Evolutionary conservation across 2,797 vertebrate genomes (phyloP), one percentile per base, ranked within the genome.

Genomic region (Microctenopoma steveboyesi): DNA sequence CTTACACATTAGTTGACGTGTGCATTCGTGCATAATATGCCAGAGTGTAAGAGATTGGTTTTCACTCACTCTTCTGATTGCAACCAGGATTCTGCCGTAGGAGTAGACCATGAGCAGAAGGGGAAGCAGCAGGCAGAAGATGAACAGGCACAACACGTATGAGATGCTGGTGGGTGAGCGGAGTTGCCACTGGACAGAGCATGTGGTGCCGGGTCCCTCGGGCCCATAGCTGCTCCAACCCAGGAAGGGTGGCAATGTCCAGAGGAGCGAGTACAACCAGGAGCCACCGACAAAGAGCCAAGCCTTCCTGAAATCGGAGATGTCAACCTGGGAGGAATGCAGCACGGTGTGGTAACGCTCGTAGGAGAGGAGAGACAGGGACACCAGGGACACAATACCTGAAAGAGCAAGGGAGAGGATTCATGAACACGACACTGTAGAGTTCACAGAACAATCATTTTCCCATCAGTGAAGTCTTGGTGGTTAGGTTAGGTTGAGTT

Each of bases 181-280:
- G 49, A 78, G 88, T 74, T 94, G 89, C 95, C 94, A 95, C 83
- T 95, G 94, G 63, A 95, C 85, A 0, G 95, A 95, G 27, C 94
- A 95, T 0, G 85, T 92, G 52, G 93, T 94, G 4, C 94, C 95
- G 7, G 92, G 66, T n/a, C 94, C 94, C 79, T 96, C 95, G 0
- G 90, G 94, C 8, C 93, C 92, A 0, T 95, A 95, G 83, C 91
- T 94, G 80, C 94, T 95, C 95, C 95, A 95, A 39, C 94, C 93
- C 49, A 95, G 82, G 22, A 95, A 76, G 0, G 91, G 93, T 0
- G 93, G 93, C 5, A 89, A 6, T 0, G 93, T 94, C 94, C 95
- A 95, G 25, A 90, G 2, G 58, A 96, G 82, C 2, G 93, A 93
- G 76, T 95, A 95, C 0, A 86, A 74, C 94, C 94, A 95, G 70